Evolutionary conservation across 2,888 invertebrate species (phyloP).

Genomic region (Villa cingulata): DNA sequence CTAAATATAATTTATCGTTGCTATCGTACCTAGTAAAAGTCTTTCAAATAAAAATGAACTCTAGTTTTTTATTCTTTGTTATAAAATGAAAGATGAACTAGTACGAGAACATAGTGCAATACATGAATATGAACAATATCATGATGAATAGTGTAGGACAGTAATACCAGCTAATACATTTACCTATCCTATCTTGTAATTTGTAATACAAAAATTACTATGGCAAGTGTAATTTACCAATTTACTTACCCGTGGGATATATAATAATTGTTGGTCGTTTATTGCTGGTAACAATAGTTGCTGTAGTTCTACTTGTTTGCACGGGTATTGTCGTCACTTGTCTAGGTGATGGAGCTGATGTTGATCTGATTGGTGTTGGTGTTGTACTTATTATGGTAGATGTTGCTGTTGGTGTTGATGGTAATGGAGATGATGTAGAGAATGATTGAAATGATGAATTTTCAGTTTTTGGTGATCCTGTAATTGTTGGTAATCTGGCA

Average conservation of each 20-base stretch:
- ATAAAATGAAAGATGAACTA: too few species aligned
- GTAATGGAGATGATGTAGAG: not conserved
- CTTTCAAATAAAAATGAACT: too few species aligned
- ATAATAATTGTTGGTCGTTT: conserved; percentile 60
- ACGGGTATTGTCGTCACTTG: conserved; percentile 3
- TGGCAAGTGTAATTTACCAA: too few species aligned
- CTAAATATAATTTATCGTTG: too few species aligned
- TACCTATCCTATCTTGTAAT: too few species aligned
- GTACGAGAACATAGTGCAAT: too few species aligned
- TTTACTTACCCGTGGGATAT: conserved; percentile 51
- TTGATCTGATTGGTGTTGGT: not conserved
- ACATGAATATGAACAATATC: too few species aligned
- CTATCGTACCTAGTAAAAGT: too few species aligned
- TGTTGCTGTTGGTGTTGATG: not conserved
- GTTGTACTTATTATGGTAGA: not conserved
- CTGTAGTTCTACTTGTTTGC: not conserved
- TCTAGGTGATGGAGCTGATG: not conserved
- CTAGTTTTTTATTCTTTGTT: too few species aligned
- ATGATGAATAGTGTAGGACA: too few species aligned
- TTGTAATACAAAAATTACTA: too few species aligned
- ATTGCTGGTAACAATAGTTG: conserved; percentile 36
- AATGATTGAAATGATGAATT: not conserved
- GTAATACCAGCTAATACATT: too few species aligned
- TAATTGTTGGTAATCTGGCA: not conserved
- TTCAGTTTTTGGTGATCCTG: not conserved